Evolutionary conservation across 2,888 invertebrate genomes (phyloP).

Genomic region (Archips crataeganus): DNA sequence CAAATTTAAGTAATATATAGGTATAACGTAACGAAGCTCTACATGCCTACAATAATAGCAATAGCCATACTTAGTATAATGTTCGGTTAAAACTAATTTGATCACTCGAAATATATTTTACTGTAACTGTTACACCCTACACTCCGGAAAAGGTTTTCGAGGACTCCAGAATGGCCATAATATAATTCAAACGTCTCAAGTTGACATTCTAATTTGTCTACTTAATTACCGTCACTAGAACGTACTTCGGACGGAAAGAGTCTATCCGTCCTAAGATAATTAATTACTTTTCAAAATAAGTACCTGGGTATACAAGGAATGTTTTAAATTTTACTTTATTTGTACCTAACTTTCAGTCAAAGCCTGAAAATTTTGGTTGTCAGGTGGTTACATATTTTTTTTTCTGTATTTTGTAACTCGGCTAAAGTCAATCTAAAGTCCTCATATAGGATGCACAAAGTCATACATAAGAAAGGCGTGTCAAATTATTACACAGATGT

Average conservation of each 20-base stretch:
- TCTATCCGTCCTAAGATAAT: conserved; percentile 19
- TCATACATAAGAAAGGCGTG: too few species aligned
- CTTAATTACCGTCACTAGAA: conserved; percentile 59
- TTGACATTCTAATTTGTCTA: conserved; percentile 62
- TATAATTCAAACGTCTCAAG: conserved; percentile 50
- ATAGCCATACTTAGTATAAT: background rate
- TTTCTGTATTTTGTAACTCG: background rate
- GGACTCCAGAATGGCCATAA: conserved; percentile 40
- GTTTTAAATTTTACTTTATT: background rate
- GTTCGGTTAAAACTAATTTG: background rate
- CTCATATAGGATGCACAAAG: too few species aligned
- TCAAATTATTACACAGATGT: too few species aligned
- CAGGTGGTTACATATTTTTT: background rate
- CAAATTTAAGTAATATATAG: too few species aligned
- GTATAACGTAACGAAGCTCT: too few species aligned
- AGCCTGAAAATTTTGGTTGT: too few species aligned
- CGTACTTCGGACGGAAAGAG: conserved; percentile 13
- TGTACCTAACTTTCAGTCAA: background rate
- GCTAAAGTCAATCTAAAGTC: background rate
- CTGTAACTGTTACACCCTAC: background rate
- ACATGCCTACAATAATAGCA: background rate
- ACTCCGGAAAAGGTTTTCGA: conserved; percentile 10
- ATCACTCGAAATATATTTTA: background rate
- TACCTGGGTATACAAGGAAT: background rate
- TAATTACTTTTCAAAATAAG: conserved; percentile 11